Percentiles rank a stretch among this genome's conserved stretches.
These are phyloP conservation scores for Nerophis ophidion DNA, from an alignment of 2,113 vertebrate species.

Conservation along the genomic window DNA sequence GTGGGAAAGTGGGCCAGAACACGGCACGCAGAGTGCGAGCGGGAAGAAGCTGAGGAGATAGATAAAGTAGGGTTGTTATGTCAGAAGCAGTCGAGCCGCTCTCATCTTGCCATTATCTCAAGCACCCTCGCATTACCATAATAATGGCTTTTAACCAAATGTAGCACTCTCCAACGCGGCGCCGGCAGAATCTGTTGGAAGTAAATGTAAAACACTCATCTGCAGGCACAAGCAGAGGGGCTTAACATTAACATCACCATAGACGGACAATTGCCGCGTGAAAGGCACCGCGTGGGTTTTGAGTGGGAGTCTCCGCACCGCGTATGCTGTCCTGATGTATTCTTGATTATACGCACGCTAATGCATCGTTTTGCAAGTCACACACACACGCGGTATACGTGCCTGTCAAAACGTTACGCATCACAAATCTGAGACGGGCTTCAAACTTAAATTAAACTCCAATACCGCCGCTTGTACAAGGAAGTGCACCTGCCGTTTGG, in stretches of 20 bases:
- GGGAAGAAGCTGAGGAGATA: constrained; percentile 60
- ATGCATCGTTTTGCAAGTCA: constrained; percentile 42
- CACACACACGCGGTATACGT: not conserved
- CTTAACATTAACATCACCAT: constrained; percentile 52
- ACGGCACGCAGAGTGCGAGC: constrained; percentile 29
- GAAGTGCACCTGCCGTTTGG: too few species aligned
- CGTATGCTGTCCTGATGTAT: constrained; percentile 41
- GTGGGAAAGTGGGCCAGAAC: constrained; percentile 38
- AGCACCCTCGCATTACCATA: constrained; percentile 74
- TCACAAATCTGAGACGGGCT: not conserved
- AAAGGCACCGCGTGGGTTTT: constrained; percentile 55
- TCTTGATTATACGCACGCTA: constrained; percentile 47
- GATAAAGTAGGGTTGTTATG: constrained; percentile 68
- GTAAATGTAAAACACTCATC: constrained; percentile 69
- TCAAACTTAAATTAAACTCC: not conserved
- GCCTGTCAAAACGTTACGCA: not conserved
- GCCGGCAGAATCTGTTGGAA: constrained; percentile 63
- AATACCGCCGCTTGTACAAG: too few species aligned
- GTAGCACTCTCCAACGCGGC: constrained; percentile 66
- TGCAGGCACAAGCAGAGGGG: constrained; percentile 52
- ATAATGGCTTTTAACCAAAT: constrained; percentile 77
- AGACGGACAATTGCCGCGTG: constrained; percentile 44
- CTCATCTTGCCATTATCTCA: constrained; percentile 75
- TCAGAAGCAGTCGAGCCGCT: constrained; percentile 71
- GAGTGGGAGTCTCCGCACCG: constrained; percentile 60